Evolutionary conservation across 1,140 invertebrate species (phyloP), one percentile per base, ranked within the genome.

Genomic region (Nephila pilipes): DNA sequence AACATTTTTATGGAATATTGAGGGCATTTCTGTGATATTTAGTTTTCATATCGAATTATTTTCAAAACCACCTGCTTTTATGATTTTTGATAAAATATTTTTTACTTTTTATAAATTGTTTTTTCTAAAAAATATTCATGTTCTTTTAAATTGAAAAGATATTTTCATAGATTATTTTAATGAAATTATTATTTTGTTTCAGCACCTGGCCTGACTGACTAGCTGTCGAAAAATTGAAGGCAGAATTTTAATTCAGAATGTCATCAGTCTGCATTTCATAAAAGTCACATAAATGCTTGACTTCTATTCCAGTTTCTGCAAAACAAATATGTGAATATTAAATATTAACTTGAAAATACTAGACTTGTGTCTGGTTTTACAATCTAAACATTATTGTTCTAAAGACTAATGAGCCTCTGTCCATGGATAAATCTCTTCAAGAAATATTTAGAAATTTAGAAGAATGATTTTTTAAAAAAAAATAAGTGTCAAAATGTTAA

Each of bases 361-460:
- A 32, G 65, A 69, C 14, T 69, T 69, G n/a, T 25, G n/a, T 25
- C 65, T 69, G 65, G 65, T 69, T 69, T 69, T 58, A 25, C n/a
- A 20, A 60, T 85, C 57, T 85, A 85, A 85, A 25, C 54, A 85
- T 36, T 60, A 29, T 85, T 85, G 58, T 60, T 32, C 29, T 25
- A 88, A 38, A 55, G 57, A 87, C 85, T 87, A 12, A n/a, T 69
- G 18, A 88, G 87, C 87, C 87, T 88, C 87, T 88, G 87, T 88
- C 87, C 87, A 88, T 54, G 22, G 20, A 69, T 69, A 85, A 85
- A 54, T 46, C 55, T 46, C 83, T 85, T 58, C 25, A 32, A 88
- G 29, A 88, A 54, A n/a, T 69, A 69, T 46, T 65, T 69, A 69
- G 36, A 25, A 85, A 85, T 60, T 57, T 85, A 85, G 87, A 69